Conservation (phyloP, 2,797 vertebrate species). For the Knipowitschia caucasica region DNA sequence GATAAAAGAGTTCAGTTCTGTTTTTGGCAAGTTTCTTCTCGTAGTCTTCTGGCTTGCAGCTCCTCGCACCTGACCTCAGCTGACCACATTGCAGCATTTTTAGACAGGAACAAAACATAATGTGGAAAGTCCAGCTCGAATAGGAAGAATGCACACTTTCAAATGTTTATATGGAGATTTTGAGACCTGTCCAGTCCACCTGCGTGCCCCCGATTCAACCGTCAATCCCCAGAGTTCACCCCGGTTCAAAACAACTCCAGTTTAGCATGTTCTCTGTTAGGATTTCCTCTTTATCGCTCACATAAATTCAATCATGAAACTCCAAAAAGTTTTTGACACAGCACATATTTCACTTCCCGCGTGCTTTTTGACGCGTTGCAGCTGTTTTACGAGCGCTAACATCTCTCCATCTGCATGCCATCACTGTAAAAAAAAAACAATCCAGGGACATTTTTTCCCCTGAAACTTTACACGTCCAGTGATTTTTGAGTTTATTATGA, state of each 20-base stretch:
- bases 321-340: conserved; percentile 53
- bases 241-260: conserved; percentile 18
- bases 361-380: conserved; percentile 44
- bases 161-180: background rate
- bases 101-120: conserved; percentile 18
- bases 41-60: background rate
- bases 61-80: background rate
- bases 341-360: conserved; percentile 48
- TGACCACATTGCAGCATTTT: conserved; percentile 15
- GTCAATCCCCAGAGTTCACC: conserved; percentile 33
- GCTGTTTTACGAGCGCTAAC: conserved; percentile 46
- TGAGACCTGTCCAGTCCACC: conserved; percentile 31
- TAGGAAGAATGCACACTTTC: conserved; percentile 21
- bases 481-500: conserved; percentile 10
- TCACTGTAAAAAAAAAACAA: conserved; percentile 43
- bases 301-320: conserved; percentile 55
- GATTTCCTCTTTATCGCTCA: conserved; percentile 55
- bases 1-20: background rate
- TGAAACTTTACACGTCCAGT: conserved; percentile 27
- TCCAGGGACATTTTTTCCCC: conserved; percentile 19
- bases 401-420: conserved; percentile 25
- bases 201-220: conserved; percentile 38
- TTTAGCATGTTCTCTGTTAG: conserved; percentile 49
- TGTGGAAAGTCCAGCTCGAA: conserved; percentile 29
- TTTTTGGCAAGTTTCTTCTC: background rate